phyloP scores from a whole-genome alignment of 2,113 vertebrate genomes.

The Pygathrix nemaeus region DNA sequence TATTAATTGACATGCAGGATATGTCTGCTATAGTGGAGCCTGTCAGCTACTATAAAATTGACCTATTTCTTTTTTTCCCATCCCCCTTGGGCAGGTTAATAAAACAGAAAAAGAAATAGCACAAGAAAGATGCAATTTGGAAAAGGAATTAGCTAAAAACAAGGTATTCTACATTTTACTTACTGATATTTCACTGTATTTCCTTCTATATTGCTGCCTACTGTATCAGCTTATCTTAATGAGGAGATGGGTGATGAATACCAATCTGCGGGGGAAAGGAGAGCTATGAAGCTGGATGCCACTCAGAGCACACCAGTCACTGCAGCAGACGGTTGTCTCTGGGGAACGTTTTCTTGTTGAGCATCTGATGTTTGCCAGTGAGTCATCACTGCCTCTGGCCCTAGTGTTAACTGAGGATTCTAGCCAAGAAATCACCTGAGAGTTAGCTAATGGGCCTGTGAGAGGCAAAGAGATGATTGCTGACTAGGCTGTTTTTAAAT shows the following conservation, averaged over 20 bases:
- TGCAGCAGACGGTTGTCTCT: not conserved
- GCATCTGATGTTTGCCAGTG: not conserved
- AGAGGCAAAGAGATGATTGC: not conserved
- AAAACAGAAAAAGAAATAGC: slow-evolving; percentile 68
- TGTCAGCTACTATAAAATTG: not conserved
- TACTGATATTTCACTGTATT: not conserved
- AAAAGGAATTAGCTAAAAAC: slow-evolving; percentile 80
- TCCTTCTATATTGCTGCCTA: not conserved
- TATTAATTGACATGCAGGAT: slow-evolving; percentile 27
- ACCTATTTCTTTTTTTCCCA: slow-evolving; percentile 9
- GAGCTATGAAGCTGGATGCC: not conserved
- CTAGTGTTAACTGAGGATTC: not conserved
- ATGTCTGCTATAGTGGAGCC: not conserved
- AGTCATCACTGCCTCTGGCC: not conserved
- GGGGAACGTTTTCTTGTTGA: not conserved
- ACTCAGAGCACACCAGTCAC: not conserved
- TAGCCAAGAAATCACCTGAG: not conserved
- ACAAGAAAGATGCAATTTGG: slow-evolving; percentile 78
- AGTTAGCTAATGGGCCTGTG: not conserved
- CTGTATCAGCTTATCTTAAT: not conserved
- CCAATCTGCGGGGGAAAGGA: not conserved
- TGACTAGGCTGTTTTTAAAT: not conserved
- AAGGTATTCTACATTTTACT: slow-evolving; percentile 77
- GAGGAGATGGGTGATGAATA: not conserved
- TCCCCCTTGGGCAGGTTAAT: slow-evolving; percentile 72